Conservation (phyloP, 2,797 vertebrate species). For the Vireo griseus region DNA sequence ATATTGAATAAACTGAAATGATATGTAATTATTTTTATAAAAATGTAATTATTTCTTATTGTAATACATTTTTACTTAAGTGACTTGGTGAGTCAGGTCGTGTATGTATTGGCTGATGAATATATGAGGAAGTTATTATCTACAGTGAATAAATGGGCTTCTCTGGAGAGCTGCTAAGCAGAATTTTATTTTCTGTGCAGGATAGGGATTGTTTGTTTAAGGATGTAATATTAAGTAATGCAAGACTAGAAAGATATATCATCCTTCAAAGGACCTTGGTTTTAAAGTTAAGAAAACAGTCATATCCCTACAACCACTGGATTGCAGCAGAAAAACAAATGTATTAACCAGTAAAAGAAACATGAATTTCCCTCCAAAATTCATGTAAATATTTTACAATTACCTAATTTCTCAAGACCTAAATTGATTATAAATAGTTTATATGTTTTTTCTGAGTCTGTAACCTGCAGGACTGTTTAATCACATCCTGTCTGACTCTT, state of each 20-base stretch:
- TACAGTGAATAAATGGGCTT: background rate
- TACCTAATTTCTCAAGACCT: conserved; percentile 70
- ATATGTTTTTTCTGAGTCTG: conserved; percentile 56
- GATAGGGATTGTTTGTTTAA: conserved; percentile 12
- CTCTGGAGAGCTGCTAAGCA: background rate
- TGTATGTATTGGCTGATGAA: background rate
- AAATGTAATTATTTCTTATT: background rate
- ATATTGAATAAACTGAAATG: background rate
- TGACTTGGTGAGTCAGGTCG: background rate
- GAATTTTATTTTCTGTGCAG: background rate
- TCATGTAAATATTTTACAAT: conserved; percentile 70
- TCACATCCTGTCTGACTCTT: conserved; percentile 53
- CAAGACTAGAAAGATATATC: conserved; percentile 13
- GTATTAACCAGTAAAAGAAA: conserved; percentile 62
- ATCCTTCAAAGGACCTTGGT: conserved; percentile 69
- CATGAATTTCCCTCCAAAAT: conserved; percentile 53
- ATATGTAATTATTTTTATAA: background rate
- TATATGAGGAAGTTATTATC: background rate
- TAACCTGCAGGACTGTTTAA: conserved; percentile 64
- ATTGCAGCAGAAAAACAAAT: conserved; percentile 49
- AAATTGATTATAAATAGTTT: conserved; percentile 74
- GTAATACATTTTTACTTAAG: background rate
- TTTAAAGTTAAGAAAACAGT: conserved; percentile 57
- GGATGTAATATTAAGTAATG: conserved; percentile 40
- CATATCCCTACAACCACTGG: background rate